Base-by-base conservation (phyloP, 1,140 invertebrate genomes). In the Metaphire vulgaris region DNA sequence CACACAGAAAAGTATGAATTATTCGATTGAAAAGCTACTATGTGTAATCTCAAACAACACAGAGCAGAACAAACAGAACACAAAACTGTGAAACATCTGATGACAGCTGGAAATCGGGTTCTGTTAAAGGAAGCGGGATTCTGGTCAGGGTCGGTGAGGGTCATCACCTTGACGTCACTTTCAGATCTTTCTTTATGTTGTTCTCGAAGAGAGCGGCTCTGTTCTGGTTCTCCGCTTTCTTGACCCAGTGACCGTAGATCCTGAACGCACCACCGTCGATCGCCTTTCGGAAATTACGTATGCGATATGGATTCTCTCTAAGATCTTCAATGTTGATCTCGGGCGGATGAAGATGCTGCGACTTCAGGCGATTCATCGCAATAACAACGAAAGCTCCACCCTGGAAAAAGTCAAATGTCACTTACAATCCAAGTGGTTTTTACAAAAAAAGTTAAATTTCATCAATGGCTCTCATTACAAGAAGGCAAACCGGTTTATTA, bases 241-340 rank as follows among this genome's bases (percentile, higher is more conserved):
- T 98, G 31, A 99, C 97, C 98, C 98, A 99, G 86, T 99, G 97
- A n/a, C 96, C 96, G 87, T 99, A 99, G 41, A 99, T 95, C 82
- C 92, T 89, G 87, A 99, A 99, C 31, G 97, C 96, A 87, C 95
- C 97, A 2, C 92, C 93, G 88, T 99, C 97, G 69, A 99, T 97
- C 87, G 96, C 92, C 90, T 97, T 97, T 6, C 90, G 88, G 12
- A 97, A 88, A 79, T 91, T 28, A n/a, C 30, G 41, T 80, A 97
- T 90, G 83, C 92, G 89, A 85, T 99, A 99, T 16, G 96, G 96
- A 89, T 98, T 94, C 26, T 89, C 87, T 78, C 75, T 74, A 12
- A 87, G 65, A 2, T 80, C 78, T 2, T 81, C 79, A 21, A 80
- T 34, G 1, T 80, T 80, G 21, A 87, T 83, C 6, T 82, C 82